These are phyloP conservation scores for Ictalurus punctatus DNA, from an alignment of 2,113 vertebrate genomes.

Conservation along the genomic window DNA sequence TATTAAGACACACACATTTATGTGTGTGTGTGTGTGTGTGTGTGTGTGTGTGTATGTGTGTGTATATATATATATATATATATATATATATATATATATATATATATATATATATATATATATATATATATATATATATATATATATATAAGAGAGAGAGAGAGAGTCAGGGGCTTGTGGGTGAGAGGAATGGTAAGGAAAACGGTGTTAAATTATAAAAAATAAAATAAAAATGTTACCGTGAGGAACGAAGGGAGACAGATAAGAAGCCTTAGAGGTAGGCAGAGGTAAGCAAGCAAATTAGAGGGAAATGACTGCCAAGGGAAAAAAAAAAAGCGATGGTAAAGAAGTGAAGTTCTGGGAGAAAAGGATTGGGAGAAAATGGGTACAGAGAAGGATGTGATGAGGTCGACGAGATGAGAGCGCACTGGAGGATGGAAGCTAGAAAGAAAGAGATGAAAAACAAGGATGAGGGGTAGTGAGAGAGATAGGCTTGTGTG, in stretches of 20 bases:
- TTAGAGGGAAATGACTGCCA: constrained; percentile 18
- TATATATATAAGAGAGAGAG: no score
- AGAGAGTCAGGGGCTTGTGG: constrained; percentile 15
- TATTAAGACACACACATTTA: background rate
- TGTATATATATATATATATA: no score
- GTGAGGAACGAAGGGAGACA: constrained; percentile 8
- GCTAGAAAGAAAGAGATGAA: constrained; percentile 1
- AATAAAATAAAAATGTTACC: constrained; percentile 2
- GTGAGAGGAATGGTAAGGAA: constrained; percentile 31
- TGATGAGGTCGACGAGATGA: constrained; percentile 43
- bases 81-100: no score
- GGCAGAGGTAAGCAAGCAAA: constrained; percentile 17
- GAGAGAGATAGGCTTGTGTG: background rate
- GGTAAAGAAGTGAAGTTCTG: background rate
- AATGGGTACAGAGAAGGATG: constrained; percentile 28
- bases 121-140: no score
- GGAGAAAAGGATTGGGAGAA: constrained; percentile 9
- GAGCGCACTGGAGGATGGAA: constrained; percentile 21
- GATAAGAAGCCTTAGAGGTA: constrained; percentile 35
- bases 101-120: no score
- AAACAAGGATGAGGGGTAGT: background rate
- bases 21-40: no score
- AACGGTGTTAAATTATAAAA: constrained; percentile 14
- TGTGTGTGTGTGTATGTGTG: no score
- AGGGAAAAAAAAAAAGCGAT: constrained; percentile 19